Evolutionary conservation across 1,140 invertebrate species (phyloP), one percentile per base, ranked within the genome.

Genomic region (Radopholus similis): DNA sequence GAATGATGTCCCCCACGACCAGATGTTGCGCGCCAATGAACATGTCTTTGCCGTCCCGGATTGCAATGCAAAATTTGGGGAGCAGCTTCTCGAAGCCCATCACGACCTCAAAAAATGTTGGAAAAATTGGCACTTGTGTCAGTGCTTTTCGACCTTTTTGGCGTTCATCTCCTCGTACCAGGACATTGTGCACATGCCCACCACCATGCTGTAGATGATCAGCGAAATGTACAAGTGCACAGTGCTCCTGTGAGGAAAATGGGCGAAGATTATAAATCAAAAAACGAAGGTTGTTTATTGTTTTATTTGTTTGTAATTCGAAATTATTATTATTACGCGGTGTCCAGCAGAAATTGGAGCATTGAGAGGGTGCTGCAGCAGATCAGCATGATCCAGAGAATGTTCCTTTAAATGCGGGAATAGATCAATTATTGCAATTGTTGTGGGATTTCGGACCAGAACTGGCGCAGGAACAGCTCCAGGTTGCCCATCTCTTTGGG

Each of bases 1-100:
- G 90, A 80, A 95, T 91, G 72, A 95, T 89, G 83, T 95, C 93
- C 42, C 93, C 93, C 64, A 93, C 85, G 23, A 93, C 92, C 64
- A 96, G 86, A 77, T 93, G 90, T 84, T 94, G 91, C 70, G 91
- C 92, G 42, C 89, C 88, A 62, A 95, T 85, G 57, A 90, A 93
- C 66, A 91, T 84, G 82, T 94, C 95, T 83, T 94, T 89, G 68
- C 94, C 93, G 85, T 94, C 91, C 73, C 95, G 88, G 73, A 97
- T 87, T 57, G 95, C 93, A 60, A 91, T 90, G 23, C 94, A 94
- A 83, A 92, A 94, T 87, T 95, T 89, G 34, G 83, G 76, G 32
- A 76, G 30, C 21, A 76, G 51, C 47, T 76, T 78, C 18, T 71
- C 70, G 38, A 76, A 78, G 5, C 73, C 73, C 34, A 54, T 38